Percentiles rank a stretch among this genome's conserved stretches.
Evolutionary conservation across 2,888 invertebrate genomes (phyloP).

Genomic region (Latrodectus hesperus): DNA sequence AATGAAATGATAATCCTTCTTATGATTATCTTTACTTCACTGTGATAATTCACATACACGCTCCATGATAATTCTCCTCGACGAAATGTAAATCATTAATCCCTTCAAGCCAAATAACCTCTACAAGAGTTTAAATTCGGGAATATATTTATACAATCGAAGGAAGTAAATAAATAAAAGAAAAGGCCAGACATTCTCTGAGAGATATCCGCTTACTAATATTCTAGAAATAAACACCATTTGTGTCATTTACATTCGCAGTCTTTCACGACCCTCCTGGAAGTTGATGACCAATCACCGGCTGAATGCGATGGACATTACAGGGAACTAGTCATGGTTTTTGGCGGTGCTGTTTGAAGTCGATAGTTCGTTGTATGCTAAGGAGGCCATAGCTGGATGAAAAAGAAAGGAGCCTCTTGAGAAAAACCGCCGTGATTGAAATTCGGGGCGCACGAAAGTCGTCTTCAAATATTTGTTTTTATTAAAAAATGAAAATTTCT

Average conservation of each 20-base stretch:
- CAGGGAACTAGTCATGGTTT: slow-evolving; percentile 26
- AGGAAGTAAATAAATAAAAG: not conserved
- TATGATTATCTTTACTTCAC: too few relatives aligned
- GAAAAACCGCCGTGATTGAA: not conserved
- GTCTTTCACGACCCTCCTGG: not conserved
- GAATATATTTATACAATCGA: slow-evolving; percentile 5
- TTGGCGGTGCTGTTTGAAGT: slow-evolving; percentile 22
- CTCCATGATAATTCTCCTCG: too few relatives aligned
- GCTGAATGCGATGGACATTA: slow-evolving; percentile 30
- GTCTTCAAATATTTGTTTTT: not conserved
- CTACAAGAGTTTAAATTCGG: too few relatives aligned
- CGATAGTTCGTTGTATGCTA: slow-evolving; percentile 33
- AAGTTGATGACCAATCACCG: slow-evolving; percentile 29
- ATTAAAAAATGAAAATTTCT: not conserved
- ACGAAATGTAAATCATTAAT: too few relatives aligned
- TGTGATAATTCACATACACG: too few relatives aligned
- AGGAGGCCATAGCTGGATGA: slow-evolving; percentile 10
- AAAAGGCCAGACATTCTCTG: not conserved
- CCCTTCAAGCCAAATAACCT: too few relatives aligned
- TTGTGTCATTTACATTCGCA: not conserved
- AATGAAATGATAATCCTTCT: too few relatives aligned
- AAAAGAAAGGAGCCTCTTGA: not conserved
- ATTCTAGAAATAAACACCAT: slow-evolving; percentile 2
- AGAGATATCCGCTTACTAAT: slow-evolving; percentile 3
- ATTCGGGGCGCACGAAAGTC: not conserved